Base-by-base conservation (phyloP, 2,888 invertebrate species). In the Calameuta filiformis region DNA sequence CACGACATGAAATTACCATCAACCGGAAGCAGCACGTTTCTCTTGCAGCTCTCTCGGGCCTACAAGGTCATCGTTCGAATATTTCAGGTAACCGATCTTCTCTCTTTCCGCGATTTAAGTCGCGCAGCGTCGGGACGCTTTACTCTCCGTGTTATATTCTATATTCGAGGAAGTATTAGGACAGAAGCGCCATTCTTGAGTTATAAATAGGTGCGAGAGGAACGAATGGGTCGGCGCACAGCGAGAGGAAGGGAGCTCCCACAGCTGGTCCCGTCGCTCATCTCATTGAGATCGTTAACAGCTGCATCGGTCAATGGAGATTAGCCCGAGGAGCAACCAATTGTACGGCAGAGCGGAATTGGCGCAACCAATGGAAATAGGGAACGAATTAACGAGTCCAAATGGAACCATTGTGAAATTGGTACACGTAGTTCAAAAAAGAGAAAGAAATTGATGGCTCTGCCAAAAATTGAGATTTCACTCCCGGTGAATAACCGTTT, bases 221-320 rank as follows among this genome's bases (percentile, higher is more conserved):
- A 30, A 15, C 68, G 79, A 79, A 79, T 76, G 79, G 74, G 77
- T 69, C 76, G 68, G 73, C 40, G 68, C 79, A 75, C 80, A 78
- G 73, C 78, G 68, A 75, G 79, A 35, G 69, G 68, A 69, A 75
- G 69, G 37, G 75, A 35, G 75, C 77, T 80, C 82, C 90, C 89
- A 89, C 69, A 69, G 69, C 90, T 91, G 90, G 84, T 85, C 77
- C 78, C 82, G 90, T 88, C 91, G 87, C 87, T 91, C 90, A 83
- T 86, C 88, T 87, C 90, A 91, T 91, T 91, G 90, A 90, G 83
- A 85, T 87, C 84, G 84, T 85, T 82, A 79, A 86, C 88, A 88
- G 89, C 89, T 89, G 89, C 86, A 83, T 71, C 88, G 87, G 87
- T 88, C 88, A 88, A 88, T 88, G 88, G 79, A 86, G 83, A 86